These are phyloP conservation scores for Rousettus leschenaultii DNA, from an alignment of 2,113 vertebrate species.

Conservation along the genomic window DNA sequence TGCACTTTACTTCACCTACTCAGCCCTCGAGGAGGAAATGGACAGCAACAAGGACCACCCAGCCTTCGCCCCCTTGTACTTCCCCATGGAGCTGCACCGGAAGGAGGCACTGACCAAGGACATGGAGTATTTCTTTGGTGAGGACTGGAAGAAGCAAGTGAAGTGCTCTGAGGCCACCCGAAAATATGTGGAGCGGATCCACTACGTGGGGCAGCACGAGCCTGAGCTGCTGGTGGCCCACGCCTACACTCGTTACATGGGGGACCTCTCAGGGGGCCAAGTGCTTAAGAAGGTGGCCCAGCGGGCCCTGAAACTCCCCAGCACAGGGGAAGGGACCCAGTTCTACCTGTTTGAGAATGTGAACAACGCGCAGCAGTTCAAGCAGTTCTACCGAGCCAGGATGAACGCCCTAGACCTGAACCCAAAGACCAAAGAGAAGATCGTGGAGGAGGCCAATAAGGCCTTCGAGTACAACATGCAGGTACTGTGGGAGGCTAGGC, in stretches of 20 bases:
- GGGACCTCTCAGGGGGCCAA: constrained; percentile 98
- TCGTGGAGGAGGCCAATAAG: constrained; percentile 92
- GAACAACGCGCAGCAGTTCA: constrained; percentile 93
- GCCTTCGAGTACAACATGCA: constrained; percentile 97
- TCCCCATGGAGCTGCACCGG: constrained; percentile 93
- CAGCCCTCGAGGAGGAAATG: constrained; percentile 96
- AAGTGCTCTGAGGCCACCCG: constrained; percentile 89
- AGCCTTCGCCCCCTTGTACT: constrained; percentile 93
- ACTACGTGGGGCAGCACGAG: constrained; percentile 86
- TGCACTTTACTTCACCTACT: constrained; percentile 95
- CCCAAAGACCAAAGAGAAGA: constrained; percentile 84
- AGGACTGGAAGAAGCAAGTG: constrained; percentile 87
- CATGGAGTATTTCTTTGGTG: constrained; percentile 92
- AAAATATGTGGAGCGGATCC: constrained; percentile 92
- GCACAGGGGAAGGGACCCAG: constrained; percentile 91
- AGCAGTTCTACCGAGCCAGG: constrained; percentile 96
- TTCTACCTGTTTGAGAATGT: constrained; percentile 94
- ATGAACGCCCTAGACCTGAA: constrained; percentile 95
- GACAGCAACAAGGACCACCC: constrained; percentile 92
- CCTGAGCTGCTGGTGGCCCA: constrained; percentile 94
- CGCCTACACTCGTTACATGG: constrained; percentile 98
- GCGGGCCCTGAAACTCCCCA: constrained; percentile 92
- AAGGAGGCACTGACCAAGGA: constrained; percentile 89
- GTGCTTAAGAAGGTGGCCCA: constrained; percentile 98
- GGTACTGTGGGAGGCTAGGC: constrained; percentile 79